These are phyloP conservation scores for Alviniconcha marisindica DNA, from an alignment of 1,140 invertebrate genomes.

Conservation along the genomic window DNA sequence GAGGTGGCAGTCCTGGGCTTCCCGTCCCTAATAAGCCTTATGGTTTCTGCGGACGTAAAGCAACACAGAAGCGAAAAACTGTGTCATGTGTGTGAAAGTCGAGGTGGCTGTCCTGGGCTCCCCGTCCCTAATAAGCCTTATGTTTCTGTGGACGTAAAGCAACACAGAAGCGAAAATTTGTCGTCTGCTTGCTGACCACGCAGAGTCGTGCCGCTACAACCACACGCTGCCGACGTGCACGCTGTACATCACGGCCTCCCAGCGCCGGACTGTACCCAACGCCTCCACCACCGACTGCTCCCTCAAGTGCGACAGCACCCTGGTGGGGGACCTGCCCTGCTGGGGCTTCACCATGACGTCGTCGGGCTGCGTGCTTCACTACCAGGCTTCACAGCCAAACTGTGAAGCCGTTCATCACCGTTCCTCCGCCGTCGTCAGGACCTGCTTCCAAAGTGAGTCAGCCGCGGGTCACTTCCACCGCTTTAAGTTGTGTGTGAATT, in stretches of 20 bases:
- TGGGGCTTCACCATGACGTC: constrained; percentile 25
- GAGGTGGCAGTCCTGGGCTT: too few relatives aligned
- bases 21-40: too few relatives aligned
- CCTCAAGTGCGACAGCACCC: neutral
- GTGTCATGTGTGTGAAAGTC: too few relatives aligned
- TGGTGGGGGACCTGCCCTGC: neutral
- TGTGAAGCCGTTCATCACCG: neutral
- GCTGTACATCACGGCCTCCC: constrained; percentile 18
- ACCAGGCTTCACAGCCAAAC: constrained; percentile 3
- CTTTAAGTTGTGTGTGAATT: too few relatives aligned
- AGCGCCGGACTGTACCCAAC: neutral
- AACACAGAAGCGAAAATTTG: too few relatives aligned
- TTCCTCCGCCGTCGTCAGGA: neutral
- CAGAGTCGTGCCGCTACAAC: neutral
- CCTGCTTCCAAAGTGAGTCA: constrained; percentile 4
- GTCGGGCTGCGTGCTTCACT: constrained; percentile 12
- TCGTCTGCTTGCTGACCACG: neutral
- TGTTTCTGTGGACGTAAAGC: too few relatives aligned
- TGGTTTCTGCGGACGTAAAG: too few relatives aligned
- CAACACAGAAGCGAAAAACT: too few relatives aligned
- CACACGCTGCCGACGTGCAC: neutral
- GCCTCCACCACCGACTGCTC: neutral
- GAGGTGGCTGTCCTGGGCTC: too few relatives aligned
- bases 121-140: too few relatives aligned
- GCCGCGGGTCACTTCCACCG: too few relatives aligned